These are phyloP conservation scores for Myiotriccus ornatus DNA, from an alignment of 2,797 vertebrate genomes.

Conservation along the genomic window DNA sequence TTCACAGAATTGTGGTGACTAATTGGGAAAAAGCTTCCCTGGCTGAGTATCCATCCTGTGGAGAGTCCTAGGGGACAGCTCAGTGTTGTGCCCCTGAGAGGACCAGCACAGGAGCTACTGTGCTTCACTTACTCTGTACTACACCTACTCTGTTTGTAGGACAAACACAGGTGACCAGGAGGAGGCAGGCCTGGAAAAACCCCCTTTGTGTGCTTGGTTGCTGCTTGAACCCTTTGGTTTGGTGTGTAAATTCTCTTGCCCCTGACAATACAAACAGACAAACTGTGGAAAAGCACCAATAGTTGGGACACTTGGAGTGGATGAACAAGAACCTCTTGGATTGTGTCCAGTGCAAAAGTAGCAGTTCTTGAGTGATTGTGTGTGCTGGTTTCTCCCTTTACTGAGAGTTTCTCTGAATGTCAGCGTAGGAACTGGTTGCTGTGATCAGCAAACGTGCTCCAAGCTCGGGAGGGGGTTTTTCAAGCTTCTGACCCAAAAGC, in stretches of 20 bases:
- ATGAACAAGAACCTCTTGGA: not conserved
- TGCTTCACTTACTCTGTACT: not conserved
- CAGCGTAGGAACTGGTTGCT: not conserved
- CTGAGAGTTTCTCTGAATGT: not conserved
- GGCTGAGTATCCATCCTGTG: not conserved
- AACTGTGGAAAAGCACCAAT: not conserved
- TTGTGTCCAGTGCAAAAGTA: not conserved
- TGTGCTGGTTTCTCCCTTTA: not conserved
- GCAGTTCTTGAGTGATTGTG: not conserved
- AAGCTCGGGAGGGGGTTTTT: not conserved
- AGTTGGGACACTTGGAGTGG: not conserved
- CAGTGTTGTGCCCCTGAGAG: not conserved
- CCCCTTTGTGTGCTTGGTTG: not conserved
- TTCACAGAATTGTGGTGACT: not conserved
- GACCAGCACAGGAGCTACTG: not conserved
- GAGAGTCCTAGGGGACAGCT: not conserved
- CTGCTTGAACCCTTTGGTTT: not conserved
- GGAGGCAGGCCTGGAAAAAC: not conserved
- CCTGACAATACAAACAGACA: not conserved
- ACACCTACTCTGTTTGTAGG: not conserved
- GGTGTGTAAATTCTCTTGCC: not conserved
- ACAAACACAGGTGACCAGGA: not conserved
- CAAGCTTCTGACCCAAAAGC: not conserved
- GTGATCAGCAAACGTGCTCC: not conserved
- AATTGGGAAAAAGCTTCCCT: not conserved